These are phyloP conservation scores for Lytechinus pictus DNA, from an alignment of 35 echinoderm and acorn worm species.

Conservation along the genomic window DNA sequence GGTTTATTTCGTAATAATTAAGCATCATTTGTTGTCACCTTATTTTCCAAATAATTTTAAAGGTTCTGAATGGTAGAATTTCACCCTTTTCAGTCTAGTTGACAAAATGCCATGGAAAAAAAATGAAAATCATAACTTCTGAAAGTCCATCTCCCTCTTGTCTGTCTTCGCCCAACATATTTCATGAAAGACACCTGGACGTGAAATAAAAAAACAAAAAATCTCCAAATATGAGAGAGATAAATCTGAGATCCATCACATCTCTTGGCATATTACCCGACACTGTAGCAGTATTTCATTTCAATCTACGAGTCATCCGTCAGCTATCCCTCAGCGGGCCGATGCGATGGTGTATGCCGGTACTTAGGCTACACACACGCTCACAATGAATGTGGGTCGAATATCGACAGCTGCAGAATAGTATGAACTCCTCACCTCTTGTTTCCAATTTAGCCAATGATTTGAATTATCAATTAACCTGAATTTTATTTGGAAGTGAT, in stretches of 20 bases:
- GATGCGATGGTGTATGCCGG: neutral
- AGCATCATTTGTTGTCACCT: no score
- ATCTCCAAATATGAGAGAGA: neutral
- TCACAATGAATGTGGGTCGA: neutral
- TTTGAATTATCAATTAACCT: no score
- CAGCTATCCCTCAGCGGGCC: neutral
- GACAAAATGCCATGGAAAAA: no score
- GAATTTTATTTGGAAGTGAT: no score
- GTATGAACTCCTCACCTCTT: neutral
- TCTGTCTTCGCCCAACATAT: neutral
- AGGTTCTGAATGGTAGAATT: no score
- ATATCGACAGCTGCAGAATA: neutral
- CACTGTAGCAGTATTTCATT: constrained; percentile 41
- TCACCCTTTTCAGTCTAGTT: no score
- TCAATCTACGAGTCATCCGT: neutral
- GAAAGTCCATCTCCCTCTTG: neutral
- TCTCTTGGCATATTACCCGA: neutral
- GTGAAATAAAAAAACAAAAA: neutral
- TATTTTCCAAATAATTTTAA: no score
- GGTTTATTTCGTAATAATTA: no score
- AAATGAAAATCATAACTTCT: no score
- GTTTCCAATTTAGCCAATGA: neutral
- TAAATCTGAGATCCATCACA: constrained; percentile 37
- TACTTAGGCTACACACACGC: neutral
- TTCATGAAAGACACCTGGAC: constrained; percentile 44